Base-by-base conservation (phyloP, 2,888 invertebrate genomes). In the Antheraea assamensis region DNA sequence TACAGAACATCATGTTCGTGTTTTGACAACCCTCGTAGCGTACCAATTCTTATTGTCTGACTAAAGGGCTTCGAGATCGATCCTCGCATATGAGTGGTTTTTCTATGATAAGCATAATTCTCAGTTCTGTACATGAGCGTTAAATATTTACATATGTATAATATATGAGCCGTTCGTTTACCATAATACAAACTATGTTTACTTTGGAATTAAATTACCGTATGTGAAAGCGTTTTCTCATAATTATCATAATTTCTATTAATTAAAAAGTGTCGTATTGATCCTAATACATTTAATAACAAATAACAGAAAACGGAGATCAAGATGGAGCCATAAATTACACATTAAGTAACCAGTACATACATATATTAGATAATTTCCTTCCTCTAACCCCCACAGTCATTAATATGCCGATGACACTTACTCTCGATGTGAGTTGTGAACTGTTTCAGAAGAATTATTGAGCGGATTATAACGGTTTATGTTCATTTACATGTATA, bases 361-460 rank as follows among this genome's bases (percentile, higher is more conserved):
- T 24, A 71, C n/a, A 71, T 52, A 17, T 31, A 61, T 61, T 64
- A 68, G 21, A n/a, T 30, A 35, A 68, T 68, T 64, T 30, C 30
- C 31, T 66, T 68, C 68, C 10, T n/a, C 7, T 35, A 21, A 15
- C 15, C n/a, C 2, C 19, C 35, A 10, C n/a, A 68, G n/a, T 8
- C 68, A 68, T 68, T 35, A 35, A 35, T 68, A 35, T n/a, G 3
- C 68, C 68, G n/a, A 68, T 2, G 68, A 68, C 35, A 68, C 35
- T 35, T 35, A 35, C 35, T 35, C 68, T 35, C 35, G 68, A 21
- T 35, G 35, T 21, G n/a, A 35, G 35, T 4, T 35, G 35, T 21
- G n/a, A n/a, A 68, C 15, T 21, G n/a, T 68, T 68, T 31, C n/a
- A 13, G 21, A 68, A 68, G n/a, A 68, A 68, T 68, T 35, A 35